Conservation (phyloP, 2,113 vertebrate species). For the Dasyprocta punctata region DNA sequence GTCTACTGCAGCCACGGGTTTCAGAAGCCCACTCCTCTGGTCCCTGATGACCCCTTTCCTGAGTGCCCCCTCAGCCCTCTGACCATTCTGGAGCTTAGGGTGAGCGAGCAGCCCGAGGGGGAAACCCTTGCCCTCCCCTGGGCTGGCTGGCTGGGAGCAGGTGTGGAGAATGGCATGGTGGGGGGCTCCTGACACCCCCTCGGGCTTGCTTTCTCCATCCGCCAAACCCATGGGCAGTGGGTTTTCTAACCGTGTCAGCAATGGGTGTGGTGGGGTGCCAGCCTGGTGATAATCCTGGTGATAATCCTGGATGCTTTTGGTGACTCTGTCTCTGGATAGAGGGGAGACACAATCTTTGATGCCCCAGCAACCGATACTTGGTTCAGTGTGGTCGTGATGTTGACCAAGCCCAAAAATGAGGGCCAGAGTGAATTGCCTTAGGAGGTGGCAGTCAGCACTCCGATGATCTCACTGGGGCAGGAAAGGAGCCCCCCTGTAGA, state of each 20-base stretch:
- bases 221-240: not conserved
- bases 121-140: not conserved
- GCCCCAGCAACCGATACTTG: not conserved
- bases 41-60: not conserved
- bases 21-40: constrained; percentile 39
- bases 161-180: not conserved
- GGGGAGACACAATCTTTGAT: not conserved
- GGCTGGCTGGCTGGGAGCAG: not conserved
- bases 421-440: not conserved
- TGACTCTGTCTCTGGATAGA: not conserved
- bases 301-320: not conserved
- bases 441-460: not conserved
- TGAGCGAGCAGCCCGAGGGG: not conserved
- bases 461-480: not conserved
- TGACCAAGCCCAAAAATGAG: not conserved
- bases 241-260: not conserved
- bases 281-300: not conserved
- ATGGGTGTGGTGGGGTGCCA: constrained; percentile 4
- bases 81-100: not conserved
- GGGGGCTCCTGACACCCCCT: not conserved
- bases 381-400: not conserved
- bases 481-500: not conserved
- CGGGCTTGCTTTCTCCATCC: not conserved
- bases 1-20: constrained; percentile 70
- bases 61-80: not conserved